phyloP scores from a whole-genome alignment of 2,888 invertebrate genomes.

The Agrilus biguttatus region DNA sequence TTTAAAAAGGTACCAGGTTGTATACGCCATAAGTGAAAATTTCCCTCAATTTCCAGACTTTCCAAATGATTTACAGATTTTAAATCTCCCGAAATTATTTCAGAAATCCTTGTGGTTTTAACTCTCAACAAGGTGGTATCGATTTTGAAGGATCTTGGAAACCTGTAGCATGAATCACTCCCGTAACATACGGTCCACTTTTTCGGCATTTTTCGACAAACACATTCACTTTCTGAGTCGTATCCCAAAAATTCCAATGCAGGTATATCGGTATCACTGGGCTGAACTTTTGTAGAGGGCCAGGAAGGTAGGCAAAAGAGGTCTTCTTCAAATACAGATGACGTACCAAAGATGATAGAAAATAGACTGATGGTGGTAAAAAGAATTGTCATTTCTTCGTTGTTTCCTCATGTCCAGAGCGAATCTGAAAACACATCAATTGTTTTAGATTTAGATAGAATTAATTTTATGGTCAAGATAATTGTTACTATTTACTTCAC shows the following conservation, averaged over 20 bases:
- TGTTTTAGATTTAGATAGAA: no score
- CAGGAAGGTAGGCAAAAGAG: conserved; percentile 7
- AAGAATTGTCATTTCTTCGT: no score
- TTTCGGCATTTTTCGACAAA: conserved; percentile 32
- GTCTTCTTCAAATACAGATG: conserved; percentile 1
- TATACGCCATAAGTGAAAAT: conserved; percentile 35
- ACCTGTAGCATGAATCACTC: conserved; percentile 33
- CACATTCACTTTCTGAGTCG: conserved; percentile 28
- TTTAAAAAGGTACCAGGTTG: conserved; percentile 36
- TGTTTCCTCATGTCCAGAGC: no score
- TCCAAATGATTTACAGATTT: conserved; percentile 26
- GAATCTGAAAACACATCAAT: no score
- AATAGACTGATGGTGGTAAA: no score
- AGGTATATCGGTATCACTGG: not conserved
- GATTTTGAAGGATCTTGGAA: conserved; percentile 35
- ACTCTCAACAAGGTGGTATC: conserved; percentile 32
- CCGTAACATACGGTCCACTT: conserved; percentile 38
- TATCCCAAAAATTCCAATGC: not conserved
- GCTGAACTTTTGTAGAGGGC: conserved; percentile 5
- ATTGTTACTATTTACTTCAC: no score
- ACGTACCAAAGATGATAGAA: not conserved
- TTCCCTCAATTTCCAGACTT: conserved; percentile 39
- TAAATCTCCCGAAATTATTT: conserved; percentile 33
- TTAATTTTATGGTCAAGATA: no score
- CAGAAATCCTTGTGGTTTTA: conserved; percentile 35